A percentile compares a stretch with the other conserved stretches of the same genome.
phyloP scores from a whole-genome alignment of 1,140 invertebrate species.

The Bombus consobrinus region DNA sequence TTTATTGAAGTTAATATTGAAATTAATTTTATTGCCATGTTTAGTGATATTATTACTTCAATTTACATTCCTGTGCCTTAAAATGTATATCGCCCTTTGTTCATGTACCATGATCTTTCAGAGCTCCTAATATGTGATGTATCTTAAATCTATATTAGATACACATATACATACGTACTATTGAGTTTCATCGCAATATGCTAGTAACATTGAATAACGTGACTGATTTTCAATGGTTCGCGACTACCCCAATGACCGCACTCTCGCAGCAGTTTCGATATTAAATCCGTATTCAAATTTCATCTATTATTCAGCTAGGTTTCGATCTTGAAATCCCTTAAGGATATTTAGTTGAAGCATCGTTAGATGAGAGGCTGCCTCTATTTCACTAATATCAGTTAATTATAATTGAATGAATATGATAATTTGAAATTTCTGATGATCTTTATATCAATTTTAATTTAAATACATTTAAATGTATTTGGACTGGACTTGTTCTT shows the following conservation, averaged over 20 bases:
- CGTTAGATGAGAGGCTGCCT: background rate
- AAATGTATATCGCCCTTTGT: background rate
- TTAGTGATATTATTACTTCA: too few species aligned
- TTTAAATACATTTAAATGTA: too few species aligned
- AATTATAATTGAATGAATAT: too few species aligned
- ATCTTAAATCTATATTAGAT: background rate
- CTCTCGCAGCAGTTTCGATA: conserved; percentile 29
- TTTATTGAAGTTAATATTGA: too few species aligned
- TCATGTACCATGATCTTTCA: background rate
- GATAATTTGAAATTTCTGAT: too few species aligned
- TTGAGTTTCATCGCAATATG: conserved; percentile 25
- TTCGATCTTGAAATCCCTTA: conserved; percentile 3
- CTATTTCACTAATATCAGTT: background rate
- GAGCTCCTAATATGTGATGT: background rate
- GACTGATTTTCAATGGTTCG: conserved; percentile 61
- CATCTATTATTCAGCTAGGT: conserved; percentile 9
- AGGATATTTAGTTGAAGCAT: background rate
- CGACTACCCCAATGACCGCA: conserved; percentile 41
- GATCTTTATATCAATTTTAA: too few species aligned
- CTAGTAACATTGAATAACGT: conserved; percentile 43
- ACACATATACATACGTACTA: background rate
- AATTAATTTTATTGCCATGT: too few species aligned
- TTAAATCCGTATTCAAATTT: conserved; percentile 57
- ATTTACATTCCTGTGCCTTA: background rate
- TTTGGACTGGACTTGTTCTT: too few species aligned